phyloP scores from a whole-genome alignment of 2,797 vertebrate species.

The Notolepis coatsorum region DNA sequence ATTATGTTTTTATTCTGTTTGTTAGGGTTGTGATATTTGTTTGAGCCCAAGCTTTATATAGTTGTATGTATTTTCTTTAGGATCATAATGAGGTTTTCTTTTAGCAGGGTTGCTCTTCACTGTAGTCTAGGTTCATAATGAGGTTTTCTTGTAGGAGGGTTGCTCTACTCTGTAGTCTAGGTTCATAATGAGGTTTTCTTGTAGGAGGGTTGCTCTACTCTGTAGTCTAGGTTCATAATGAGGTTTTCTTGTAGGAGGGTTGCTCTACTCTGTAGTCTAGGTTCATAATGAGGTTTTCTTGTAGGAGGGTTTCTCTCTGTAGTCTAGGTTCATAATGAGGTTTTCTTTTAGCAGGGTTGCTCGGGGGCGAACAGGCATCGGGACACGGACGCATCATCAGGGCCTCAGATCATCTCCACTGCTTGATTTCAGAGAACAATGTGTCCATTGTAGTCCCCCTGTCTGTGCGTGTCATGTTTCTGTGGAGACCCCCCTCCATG shows the following conservation, averaged over 20 bases:
- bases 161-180: not conserved
- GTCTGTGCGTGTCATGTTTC: slow-evolving; percentile 17
- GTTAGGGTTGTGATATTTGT: not conserved
- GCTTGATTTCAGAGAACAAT: slow-evolving; percentile 25
- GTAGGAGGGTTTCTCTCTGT: not conserved
- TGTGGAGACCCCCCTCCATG: slow-evolving; percentile 29
- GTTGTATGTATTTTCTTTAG: not conserved
- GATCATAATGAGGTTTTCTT: no score
- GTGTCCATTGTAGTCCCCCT: slow-evolving; percentile 23
- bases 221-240: no score
- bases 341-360: not conserved
- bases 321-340: not conserved
- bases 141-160: not conserved
- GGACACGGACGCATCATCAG: slow-evolving; percentile 5
- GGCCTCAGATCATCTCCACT: no score
- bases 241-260: not conserved
- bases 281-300: not conserved
- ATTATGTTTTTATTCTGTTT: slow-evolving; percentile 14
- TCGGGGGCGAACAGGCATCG: not conserved
- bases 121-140: not conserved
- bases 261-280: not conserved
- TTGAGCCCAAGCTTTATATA: not conserved
- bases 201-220: not conserved
- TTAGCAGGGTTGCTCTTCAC: not conserved
- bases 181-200: not conserved